Evolutionary conservation across 2,888 invertebrate species (phyloP), one percentile per base, ranked within the genome.

Genomic region (Rotaria magnacalcarata): DNA sequence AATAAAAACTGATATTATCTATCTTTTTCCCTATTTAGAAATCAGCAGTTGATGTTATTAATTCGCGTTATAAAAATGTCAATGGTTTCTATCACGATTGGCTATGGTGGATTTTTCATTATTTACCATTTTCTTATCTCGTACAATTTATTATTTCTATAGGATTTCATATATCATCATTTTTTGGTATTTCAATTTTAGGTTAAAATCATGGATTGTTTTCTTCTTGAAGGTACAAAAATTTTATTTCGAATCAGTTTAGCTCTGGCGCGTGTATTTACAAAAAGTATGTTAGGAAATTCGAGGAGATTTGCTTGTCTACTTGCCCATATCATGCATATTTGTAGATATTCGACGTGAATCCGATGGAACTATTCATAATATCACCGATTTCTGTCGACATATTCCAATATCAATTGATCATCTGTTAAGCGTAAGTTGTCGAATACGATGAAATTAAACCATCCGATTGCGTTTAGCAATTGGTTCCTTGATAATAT

Each of bases 71-170:
- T 24, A 89, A 89, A 89, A 94, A 94, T 87, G 94, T 94, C 88
- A 92, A 94, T 85, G 96, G 96, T 91, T 94, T 96, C 90, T 96
- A 96, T 92, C 94, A 95, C 91, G 95, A 96, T 92, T 98, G 98
- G 98, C 94, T 96, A 90, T 96, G 96, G 95, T 98, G 97, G 97
- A 95, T 98, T 89, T 94, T 98, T 89, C 94, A 95, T 89, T 95
- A 95, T 89, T 93, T 99, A 89, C 97, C 98, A 85, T 96, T 98
- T 93, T 94, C 94, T 89, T 96, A 97, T 93, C 93, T 97, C 91
- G 93, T 93, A 90, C 90, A 90, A 88, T 43, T 52, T 10, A 47
- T 6, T 27, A 84, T 60, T 47, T 84, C 67, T 34, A n/a, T 84
- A 27, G 34, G 1, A 54, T 50, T 50, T 50, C 10, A 50, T 11